Conservation (phyloP, 2,888 invertebrate genomes). For the Sericinus montela region DNA sequence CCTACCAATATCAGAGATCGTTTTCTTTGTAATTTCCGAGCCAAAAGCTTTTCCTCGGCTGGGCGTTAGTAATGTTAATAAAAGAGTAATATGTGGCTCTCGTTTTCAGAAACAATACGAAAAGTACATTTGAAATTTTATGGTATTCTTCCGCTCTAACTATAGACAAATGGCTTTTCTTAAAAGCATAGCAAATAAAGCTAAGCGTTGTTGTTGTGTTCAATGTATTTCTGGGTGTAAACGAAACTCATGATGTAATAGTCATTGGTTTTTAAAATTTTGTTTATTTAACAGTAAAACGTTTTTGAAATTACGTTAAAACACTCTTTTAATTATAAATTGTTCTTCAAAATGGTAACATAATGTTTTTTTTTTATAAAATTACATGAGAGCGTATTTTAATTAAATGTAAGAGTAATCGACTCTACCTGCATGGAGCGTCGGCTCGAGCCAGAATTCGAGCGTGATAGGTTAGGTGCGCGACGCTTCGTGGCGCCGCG, state of each 20-base stretch:
- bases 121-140: constrained; percentile 16
- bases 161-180: constrained; percentile 12
- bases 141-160: constrained; percentile 5
- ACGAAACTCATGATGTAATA: too few relatives aligned
- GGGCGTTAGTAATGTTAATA: constrained; percentile 8
- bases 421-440: constrained; percentile 87
- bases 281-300: too few relatives aligned
- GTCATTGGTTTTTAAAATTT: too few relatives aligned
- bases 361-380: neutral
- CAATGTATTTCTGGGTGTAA: too few relatives aligned
- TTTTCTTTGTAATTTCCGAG: neutral
- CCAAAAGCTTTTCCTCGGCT: neutral
- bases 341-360: too few relatives aligned
- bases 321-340: too few relatives aligned
- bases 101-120: constrained; percentile 3
- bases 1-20: constrained; percentile 22
- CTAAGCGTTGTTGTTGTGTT: neutral
- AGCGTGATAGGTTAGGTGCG: constrained; percentile 93
- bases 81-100: neutral
- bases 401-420: constrained; percentile 16
- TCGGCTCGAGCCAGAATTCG: constrained; percentile 92
- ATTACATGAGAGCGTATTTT: constrained; percentile 3
- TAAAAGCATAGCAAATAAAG: constrained; percentile 13
- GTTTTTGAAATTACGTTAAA: too few relatives aligned
- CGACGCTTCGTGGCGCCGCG: constrained; percentile 94